Evolutionary conservation across 1,140 invertebrate species (phyloP), one percentile per base, ranked within the genome.

Genomic region (Atta cephalotes): DNA sequence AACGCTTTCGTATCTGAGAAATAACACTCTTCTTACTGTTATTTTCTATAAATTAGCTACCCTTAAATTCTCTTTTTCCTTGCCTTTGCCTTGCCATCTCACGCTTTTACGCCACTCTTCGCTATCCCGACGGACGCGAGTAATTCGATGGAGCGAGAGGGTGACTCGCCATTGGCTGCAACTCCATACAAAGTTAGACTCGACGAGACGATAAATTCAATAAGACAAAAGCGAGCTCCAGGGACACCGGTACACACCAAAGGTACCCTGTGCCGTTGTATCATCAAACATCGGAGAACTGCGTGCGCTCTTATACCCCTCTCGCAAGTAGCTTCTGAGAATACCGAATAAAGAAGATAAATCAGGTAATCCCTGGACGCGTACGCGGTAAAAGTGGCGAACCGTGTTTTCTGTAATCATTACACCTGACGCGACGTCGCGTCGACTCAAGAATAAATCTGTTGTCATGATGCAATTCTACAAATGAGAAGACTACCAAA

Each of bases 181-280:
- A 16, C 28, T 66, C 25, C 9, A 60, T 49, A 85, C 66, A 56
- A 87, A 88, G 74, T 90, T 80, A 65, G 58, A 72, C 10, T 28
- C 79, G 65, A 85, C 80, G 18, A 82, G 85, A 89, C 87, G 89
- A 90, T 92, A 93, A 93, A 93, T 93, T 91, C 90, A 90, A 93
- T 92, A 89, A 92, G 87, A 87, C 89, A 86, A 80, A 88, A 85
- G 81, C 45, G 31, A 76, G 51, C 66, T 53, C 25, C n/a, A 2
- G 12, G 18, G 60, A 68, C 56, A 74, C 74, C 3, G 72, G 71
- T 76, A 87, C 58, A 72, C 21, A 53, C 39, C 53, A 12, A 25
- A 53, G 72, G 66, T 35, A 31, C 9, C 28, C 53, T 14, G 10
- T 16, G 49, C 16, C 21, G 74, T 45, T 39, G 62, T 49, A 14